Evolutionary conservation across 2,113 vertebrate species (phyloP).

Genomic region (Procavia capensis): DNA sequence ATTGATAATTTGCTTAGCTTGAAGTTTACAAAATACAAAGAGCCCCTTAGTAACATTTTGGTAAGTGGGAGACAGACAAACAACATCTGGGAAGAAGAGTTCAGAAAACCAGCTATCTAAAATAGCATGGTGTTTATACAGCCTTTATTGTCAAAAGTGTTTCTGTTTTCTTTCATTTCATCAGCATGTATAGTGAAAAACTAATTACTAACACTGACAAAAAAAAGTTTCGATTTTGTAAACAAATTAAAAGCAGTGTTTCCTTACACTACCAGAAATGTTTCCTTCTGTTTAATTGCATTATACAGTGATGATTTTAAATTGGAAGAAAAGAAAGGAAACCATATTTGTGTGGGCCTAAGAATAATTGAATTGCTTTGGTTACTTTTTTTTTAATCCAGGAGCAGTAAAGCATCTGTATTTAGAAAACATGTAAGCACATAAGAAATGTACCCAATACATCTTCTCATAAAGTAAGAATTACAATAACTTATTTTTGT

Average conservation of each 20-base stretch:
- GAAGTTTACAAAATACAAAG: background rate
- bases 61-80: background rate
- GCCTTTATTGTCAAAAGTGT: slow-evolving; percentile 15
- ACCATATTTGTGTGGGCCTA: background rate
- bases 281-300: slow-evolving; percentile 44
- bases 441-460: background rate
- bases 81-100: background rate
- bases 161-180: slow-evolving; percentile 21
- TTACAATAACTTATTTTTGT: background rate
- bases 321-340: slow-evolving; percentile 36
- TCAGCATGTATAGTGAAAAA: background rate
- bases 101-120: background rate
- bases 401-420: background rate
- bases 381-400: slow-evolving; percentile 24
- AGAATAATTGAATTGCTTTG: slow-evolving; percentile 55
- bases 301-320: slow-evolving; percentile 47
- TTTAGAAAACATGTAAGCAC: slow-evolving; percentile 19
- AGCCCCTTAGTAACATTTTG: background rate
- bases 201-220: slow-evolving; percentile 41
- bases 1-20: background rate
- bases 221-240: slow-evolving; percentile 31
- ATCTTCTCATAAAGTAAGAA: background rate
- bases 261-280: slow-evolving; percentile 15
- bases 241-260: slow-evolving; percentile 24
- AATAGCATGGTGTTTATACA: slow-evolving; percentile 20